phyloP scores from a whole-genome alignment of 2,888 invertebrate genomes.

The Microctonus aethiopoides region DNA sequence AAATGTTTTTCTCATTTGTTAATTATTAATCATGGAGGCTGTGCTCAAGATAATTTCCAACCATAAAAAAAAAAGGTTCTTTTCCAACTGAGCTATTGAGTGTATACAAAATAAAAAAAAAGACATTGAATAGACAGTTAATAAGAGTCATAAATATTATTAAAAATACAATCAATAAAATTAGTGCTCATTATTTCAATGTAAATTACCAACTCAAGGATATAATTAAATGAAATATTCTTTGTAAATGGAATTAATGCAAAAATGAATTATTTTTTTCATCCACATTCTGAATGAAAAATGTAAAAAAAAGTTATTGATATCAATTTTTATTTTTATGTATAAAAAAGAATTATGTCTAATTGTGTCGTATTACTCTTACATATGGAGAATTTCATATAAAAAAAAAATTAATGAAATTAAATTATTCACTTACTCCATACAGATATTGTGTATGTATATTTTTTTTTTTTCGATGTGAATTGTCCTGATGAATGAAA shows the following conservation, averaged over 20 bases:
- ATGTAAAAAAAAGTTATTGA: neutral
- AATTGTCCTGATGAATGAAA: neutral
- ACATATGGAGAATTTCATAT: neutral
- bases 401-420: neutral
- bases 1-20: slow-evolving; percentile 37
- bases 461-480: neutral
- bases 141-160: neutral
- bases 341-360: neutral
- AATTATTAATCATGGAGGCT: slow-evolving; percentile 46
- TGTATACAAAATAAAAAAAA: neutral
- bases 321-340: neutral
- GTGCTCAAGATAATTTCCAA: slow-evolving; percentile 39
- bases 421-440: neutral
- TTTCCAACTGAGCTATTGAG: too few relatives aligned
- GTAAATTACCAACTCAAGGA: slow-evolving; percentile 53
- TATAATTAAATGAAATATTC: slow-evolving; percentile 11
- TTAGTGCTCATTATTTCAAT: slow-evolving; percentile 37
- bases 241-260: slow-evolving; percentile 12
- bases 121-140: neutral
- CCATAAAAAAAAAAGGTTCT: too few relatives aligned
- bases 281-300: neutral
- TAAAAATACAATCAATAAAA: neutral
- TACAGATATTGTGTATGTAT: too few relatives aligned
- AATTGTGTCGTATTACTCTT: neutral
- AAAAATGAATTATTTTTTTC: neutral